These are phyloP conservation scores for Aradophagus sp. DNA, from an alignment of 1,140 invertebrate species.

Conservation along the genomic window DNA sequence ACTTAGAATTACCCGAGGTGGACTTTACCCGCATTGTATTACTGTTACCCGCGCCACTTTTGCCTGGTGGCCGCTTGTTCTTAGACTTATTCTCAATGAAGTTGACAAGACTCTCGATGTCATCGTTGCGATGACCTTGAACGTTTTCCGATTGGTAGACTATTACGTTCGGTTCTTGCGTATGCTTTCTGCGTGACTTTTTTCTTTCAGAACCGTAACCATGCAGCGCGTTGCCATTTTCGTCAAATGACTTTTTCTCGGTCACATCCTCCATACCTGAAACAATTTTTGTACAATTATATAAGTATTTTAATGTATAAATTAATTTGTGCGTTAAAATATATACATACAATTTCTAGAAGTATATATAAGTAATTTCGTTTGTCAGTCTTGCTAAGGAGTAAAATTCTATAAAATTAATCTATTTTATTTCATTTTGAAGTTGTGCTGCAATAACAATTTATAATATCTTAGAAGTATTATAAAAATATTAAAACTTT, in stretches of 20 bases:
- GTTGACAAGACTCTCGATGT: conserved; percentile 75
- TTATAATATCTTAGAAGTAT: too few species aligned
- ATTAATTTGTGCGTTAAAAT: too few species aligned
- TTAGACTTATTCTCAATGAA: conserved; percentile 76
- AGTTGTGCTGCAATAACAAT: too few species aligned
- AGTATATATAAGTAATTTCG: too few species aligned
- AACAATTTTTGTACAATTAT: conserved; percentile 17
- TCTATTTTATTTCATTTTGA: too few species aligned
- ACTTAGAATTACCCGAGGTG: conserved; percentile 65
- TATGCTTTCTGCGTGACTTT: conserved; percentile 75
- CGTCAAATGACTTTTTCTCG: conserved; percentile 79
- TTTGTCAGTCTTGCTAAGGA: too few species aligned
- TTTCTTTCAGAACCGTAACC: conserved; percentile 72
- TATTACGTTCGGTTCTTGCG: conserved; percentile 79
- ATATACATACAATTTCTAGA: too few species aligned
- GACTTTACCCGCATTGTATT: conserved; percentile 67
- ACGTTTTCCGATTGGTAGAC: conserved; percentile 79
- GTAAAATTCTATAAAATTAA: too few species aligned
- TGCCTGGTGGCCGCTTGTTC: conserved; percentile 65
- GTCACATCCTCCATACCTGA: conserved; percentile 61
- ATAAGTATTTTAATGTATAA: neutral
- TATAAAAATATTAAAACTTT: too few species aligned
- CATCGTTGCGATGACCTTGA: conserved; percentile 79
- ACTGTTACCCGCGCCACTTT: conserved; percentile 44
- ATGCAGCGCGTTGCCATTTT: conserved; percentile 80